A percentile compares a stretch with the other conserved stretches of the same genome.
Conservation (phyloP, 2,113 vertebrate genomes). For the Gyps fulvus region DNA sequence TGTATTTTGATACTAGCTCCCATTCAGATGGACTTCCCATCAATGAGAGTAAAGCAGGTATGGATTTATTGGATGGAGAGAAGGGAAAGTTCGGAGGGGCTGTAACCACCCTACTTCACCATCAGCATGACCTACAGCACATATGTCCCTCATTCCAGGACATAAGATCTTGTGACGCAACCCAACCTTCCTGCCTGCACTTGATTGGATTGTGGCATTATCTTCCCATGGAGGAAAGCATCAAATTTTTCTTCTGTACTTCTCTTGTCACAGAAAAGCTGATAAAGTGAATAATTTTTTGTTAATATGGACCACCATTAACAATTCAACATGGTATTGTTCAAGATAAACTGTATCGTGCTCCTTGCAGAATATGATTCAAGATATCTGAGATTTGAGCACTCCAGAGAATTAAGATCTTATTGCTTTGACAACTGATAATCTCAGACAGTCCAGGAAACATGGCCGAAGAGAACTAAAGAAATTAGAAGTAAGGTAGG, state of each 20-base stretch:
- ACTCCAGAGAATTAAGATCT: neutral
- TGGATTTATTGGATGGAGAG: neutral
- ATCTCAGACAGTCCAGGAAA: neutral
- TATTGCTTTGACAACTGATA: neutral
- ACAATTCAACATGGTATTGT: neutral
- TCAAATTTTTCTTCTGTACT: neutral
- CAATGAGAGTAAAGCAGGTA: neutral
- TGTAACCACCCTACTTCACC: neutral
- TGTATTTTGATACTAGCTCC: neutral
- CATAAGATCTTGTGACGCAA: neutral
- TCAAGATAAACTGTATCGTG: neutral
- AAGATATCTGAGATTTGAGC: neutral
- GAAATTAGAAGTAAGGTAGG: neutral
- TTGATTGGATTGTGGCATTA: neutral
- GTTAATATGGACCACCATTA: neutral
- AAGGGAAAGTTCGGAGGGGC: neutral
- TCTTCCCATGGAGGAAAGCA: neutral
- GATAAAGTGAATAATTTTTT: neutral
- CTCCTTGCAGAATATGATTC: neutral
- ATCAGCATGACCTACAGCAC: neutral
- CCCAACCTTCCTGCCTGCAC: neutral
- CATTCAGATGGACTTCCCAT: neutral
- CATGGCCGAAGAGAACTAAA: neutral
- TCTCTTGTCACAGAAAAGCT: neutral
- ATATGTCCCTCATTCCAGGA: neutral